These are phyloP conservation scores for Phengaris arion DNA, from an alignment of 2,888 invertebrate species.

Conservation along the genomic window DNA sequence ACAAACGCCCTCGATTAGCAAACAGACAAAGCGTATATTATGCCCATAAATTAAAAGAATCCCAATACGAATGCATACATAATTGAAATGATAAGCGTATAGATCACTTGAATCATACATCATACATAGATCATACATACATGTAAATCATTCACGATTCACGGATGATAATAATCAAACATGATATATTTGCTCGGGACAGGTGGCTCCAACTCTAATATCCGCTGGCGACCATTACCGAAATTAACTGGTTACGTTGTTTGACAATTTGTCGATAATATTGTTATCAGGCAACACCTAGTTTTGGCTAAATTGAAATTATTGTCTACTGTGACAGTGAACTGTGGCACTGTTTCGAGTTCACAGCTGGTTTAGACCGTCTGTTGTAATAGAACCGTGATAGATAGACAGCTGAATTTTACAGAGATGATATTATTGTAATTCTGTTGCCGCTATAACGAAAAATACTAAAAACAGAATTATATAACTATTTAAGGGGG, in stretches of 20 bases:
- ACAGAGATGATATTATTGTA: too few species aligned
- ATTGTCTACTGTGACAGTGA: too few species aligned
- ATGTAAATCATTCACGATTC: background rate
- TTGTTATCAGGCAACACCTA: background rate
- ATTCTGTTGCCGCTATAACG: too few species aligned
- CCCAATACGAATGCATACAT: background rate
- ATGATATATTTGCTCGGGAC: slow-evolving; percentile 22
- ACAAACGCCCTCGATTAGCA: background rate
- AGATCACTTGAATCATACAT: slow-evolving; percentile 1
- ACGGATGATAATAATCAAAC: slow-evolving; percentile 1
- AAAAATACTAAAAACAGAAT: too few species aligned
- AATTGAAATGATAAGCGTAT: slow-evolving; percentile 7
- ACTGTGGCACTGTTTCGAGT: background rate
- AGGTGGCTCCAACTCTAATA: slow-evolving; percentile 19
- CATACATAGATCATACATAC: background rate
- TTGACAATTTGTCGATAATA: slow-evolving; percentile 20
- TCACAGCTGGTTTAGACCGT: too few species aligned
- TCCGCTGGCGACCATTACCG: slow-evolving; percentile 23
- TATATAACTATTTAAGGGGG: too few species aligned
- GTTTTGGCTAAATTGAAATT: background rate
- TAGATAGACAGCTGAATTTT: too few species aligned
- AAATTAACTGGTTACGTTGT: slow-evolving; percentile 20
- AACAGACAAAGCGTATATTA: background rate
- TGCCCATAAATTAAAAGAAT: slow-evolving; percentile 13
- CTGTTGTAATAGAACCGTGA: too few species aligned